phyloP scores from a whole-genome alignment of 2,888 invertebrate species.

The Taenaris catops region DNA sequence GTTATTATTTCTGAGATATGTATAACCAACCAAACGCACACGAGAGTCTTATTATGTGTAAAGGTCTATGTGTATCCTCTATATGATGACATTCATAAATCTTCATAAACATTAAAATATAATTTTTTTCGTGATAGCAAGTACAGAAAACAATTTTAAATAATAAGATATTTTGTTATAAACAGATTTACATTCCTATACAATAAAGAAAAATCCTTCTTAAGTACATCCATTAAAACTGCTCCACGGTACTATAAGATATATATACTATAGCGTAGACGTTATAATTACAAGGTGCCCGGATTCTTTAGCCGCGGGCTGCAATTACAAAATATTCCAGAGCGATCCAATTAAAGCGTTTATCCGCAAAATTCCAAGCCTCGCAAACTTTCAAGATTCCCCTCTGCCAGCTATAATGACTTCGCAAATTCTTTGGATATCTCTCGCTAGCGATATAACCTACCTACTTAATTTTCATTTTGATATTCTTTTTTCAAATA shows the following conservation, averaged over 20 bases:
- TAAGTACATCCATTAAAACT: slow-evolving; percentile 2
- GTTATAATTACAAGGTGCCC: slow-evolving; percentile 22
- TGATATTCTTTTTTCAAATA: neutral
- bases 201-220: neutral
- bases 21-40: too few species aligned
- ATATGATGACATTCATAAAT: too few species aligned
- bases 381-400: slow-evolving; percentile 61
- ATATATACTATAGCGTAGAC: slow-evolving; percentile 7
- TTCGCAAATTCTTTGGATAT: slow-evolving; percentile 56
- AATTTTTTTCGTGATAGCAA: too few species aligned
- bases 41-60: too few species aligned
- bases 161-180: too few species aligned
- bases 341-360: slow-evolving; percentile 74
- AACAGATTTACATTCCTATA: too few species aligned
- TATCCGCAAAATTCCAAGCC: slow-evolving; percentile 71
- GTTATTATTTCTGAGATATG: too few species aligned
- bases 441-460: slow-evolving; percentile 34
- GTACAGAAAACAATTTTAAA: too few species aligned
- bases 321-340: slow-evolving; percentile 72
- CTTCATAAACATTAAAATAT: too few species aligned
- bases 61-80: too few species aligned
- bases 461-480: neutral
- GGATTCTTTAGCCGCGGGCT: slow-evolving; percentile 34
- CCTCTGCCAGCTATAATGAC: slow-evolving; percentile 31
- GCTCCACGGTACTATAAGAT: too few species aligned